Evolutionary conservation across 2,797 vertebrate genomes (phyloP).

Genomic region (Cyprinella venusta): DNA sequence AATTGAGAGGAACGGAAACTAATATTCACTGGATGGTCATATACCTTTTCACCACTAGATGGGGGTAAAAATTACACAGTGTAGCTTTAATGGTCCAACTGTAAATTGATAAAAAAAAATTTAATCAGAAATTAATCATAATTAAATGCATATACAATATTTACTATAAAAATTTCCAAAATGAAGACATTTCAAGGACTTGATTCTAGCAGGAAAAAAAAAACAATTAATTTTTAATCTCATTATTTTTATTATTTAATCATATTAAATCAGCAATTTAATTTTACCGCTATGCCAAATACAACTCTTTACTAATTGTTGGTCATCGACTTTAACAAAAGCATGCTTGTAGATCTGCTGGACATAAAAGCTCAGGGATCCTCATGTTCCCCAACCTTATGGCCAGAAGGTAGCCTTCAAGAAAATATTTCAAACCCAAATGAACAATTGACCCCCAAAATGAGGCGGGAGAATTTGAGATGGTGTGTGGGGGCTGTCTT

Average conservation of each 20-base stretch:
- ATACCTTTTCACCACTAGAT: no score
- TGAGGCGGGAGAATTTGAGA: conserved; percentile 1
- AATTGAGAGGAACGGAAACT: no score
- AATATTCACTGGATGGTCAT: no score
- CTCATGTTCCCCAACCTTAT: background rate
- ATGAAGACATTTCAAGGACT: background rate
- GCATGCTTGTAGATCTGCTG: background rate
- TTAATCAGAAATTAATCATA: background rate
- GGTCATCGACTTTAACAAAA: background rate
- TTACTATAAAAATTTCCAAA: background rate
- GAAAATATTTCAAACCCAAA: conserved; percentile 8
- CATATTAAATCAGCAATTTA: background rate
- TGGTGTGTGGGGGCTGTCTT: background rate
- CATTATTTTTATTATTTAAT: background rate
- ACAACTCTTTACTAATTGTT: background rate
- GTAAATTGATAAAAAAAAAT: background rate
- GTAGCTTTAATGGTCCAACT: background rate
- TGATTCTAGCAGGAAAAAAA: background rate
- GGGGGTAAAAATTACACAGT: no score
- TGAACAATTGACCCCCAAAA: conserved; percentile 20
- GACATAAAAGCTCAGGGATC: background rate
- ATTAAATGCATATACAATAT: background rate
- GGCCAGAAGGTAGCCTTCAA: background rate
- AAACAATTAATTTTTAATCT: background rate
- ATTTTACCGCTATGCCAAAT: background rate